Percentiles rank a stretch among this genome's conserved stretches.
These are phyloP conservation scores for Cichladusa arquata DNA, from an alignment of 2,113 vertebrate genomes.

Conservation along the genomic window DNA sequence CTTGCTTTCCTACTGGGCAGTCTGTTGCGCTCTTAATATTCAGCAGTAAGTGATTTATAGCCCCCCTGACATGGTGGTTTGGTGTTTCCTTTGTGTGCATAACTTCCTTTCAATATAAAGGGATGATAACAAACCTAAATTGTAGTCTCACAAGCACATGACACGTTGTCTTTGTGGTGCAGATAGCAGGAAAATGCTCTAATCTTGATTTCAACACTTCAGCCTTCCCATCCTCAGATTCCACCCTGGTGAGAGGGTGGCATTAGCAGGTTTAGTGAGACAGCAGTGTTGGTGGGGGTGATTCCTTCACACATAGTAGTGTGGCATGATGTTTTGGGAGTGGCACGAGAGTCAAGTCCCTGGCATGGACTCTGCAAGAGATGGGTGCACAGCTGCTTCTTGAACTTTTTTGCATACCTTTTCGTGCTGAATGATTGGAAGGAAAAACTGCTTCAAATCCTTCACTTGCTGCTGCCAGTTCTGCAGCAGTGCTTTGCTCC, in stretches of 20 bases:
- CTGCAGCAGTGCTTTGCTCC: neutral
- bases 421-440: neutral
- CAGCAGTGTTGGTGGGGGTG: neutral
- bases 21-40: neutral
- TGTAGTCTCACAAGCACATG: conserved; percentile 33
- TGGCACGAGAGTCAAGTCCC: neutral
- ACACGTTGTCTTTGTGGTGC: neutral
- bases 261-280: neutral
- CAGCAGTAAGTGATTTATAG: conserved; percentile 28
- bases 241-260: neutral
- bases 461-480: accelerated
- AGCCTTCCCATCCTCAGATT: neutral
- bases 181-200: neutral
- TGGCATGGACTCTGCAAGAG: neutral
- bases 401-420: neutral
- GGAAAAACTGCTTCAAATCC: neutral
- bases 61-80: conserved; percentile 12
- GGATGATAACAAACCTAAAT: conserved; percentile 33
- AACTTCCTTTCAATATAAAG: conserved; percentile 48
- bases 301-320: neutral
- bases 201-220: neutral
- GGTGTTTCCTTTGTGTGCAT: conserved; percentile 50
- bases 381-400: neutral
- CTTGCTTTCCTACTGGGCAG: neutral
- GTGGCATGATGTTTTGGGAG: neutral